Evolutionary conservation across 2,113 vertebrate genomes (phyloP), one percentile per base, ranked within the genome.

Genomic region (Pterophyllum scalare): DNA sequence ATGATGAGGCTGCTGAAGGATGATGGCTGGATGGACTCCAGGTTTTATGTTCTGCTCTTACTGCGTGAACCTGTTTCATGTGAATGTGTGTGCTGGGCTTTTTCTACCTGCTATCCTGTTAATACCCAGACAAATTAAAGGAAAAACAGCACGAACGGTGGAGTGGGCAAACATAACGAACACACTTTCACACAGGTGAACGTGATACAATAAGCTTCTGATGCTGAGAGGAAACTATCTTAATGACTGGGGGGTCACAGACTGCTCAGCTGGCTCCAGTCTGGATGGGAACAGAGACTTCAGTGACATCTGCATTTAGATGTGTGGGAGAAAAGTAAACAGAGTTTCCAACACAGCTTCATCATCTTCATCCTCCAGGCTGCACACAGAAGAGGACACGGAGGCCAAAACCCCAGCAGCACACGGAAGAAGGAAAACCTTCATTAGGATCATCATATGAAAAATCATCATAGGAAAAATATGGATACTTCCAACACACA

Each of bases 361-460:
- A 49, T 4, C 46, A 17, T 6, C 46, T 49, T 33, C 33, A 33
- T 33, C 33, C 33, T 49, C 14, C 15, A 49, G 5, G 6, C 14
- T 49, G 46, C 15, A 17, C 11, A 40, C 10, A 12, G 10, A 40
- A 1, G 38, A 13, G 40, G 40, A 13, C 4, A 13, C 28, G 49
- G 64, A 70, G 40, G 40, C 26, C 15, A 70, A 70, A 49, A 70
- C 22, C 28, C 40, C 40, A 49, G 24, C 40, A 4, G 49, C 24
- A 12, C 40, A 0, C 22, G 49, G 40, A 49, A 70, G 12, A 0
- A 11, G 0, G 2, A 46, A 2, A 2, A 4, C 52, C 8, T 56
- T n/a, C 2, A 4, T n/a, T 9, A 56, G 40, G 40, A 12, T 54
- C 52, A 19, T 6, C 49, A 52, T n/a, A n/a, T n/a, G n/a, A n/a